phyloP scores from a whole-genome alignment of 2,113 vertebrate species.

The Myotis brandtii region DNA sequence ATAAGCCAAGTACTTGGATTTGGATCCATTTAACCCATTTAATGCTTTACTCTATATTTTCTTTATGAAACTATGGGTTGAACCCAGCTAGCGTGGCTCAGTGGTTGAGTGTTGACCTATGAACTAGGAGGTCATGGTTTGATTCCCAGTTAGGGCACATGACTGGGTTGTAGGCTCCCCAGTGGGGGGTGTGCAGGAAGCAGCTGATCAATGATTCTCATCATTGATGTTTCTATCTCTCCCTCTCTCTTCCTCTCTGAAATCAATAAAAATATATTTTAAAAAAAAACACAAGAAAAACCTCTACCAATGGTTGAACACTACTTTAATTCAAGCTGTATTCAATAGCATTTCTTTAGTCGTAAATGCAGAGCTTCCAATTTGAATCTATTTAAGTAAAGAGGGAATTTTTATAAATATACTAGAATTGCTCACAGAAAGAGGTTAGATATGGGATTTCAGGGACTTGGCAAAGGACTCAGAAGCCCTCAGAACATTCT shows the following conservation, averaged over 20 bases:
- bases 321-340: background rate
- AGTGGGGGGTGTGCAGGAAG: too few relatives aligned
- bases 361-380: background rate
- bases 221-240: too few relatives aligned
- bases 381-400: conserved; percentile 7
- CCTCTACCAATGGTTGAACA: background rate
- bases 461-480: background rate
- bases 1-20: background rate
- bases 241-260: too few relatives aligned
- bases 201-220: too few relatives aligned
- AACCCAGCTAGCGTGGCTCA: background rate
- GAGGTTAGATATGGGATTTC: background rate
- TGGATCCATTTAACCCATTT: background rate
- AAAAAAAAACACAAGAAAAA: too few relatives aligned
- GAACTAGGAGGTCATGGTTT: too few relatives aligned
- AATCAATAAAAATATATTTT: too few relatives aligned
- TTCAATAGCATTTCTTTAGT: background rate
- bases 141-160: too few relatives aligned
- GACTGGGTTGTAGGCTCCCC: too few relatives aligned
- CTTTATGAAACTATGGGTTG: background rate
- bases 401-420: background rate
- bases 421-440: background rate
- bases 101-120: too few relatives aligned
- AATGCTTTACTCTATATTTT: background rate
- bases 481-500: background rate